phyloP scores from a whole-genome alignment of 2,797 vertebrate genomes.

The Ptychadena robeensis region DNA sequence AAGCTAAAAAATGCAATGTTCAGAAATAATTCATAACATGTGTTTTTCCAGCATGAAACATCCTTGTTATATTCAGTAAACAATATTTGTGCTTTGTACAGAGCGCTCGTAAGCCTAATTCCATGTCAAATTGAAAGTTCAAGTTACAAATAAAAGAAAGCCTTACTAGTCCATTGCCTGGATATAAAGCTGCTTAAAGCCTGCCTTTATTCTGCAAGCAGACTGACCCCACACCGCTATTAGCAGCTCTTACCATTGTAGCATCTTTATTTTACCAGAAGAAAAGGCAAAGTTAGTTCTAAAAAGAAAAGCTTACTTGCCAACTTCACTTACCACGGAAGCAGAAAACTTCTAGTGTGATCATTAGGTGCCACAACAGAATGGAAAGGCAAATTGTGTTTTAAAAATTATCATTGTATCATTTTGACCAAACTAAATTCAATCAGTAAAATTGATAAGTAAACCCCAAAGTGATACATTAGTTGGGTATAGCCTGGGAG shows the following conservation, averaged over 20 bases:
- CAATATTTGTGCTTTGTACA: neutral
- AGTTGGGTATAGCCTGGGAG: too few species aligned
- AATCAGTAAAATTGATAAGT: neutral
- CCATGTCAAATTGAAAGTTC: conserved; percentile 3
- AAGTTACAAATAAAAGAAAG: conserved; percentile 10
- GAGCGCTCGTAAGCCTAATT: neutral
- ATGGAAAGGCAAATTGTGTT: neutral
- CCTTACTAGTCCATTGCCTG: conserved; percentile 10
- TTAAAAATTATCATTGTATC: neutral
- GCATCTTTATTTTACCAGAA: conserved; percentile 34
- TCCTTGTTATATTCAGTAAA: neutral
- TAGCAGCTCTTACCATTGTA: conserved; percentile 44
- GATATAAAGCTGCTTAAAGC: conserved; percentile 48
- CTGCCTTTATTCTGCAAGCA: conserved; percentile 47
- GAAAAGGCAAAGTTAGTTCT: conserved; percentile 25
- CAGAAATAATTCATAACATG: neutral
- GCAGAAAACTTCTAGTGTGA: neutral
- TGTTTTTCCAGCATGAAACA: neutral
- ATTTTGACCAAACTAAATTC: too few species aligned
- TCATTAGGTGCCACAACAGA: neutral
- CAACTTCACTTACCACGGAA: conserved; percentile 30
- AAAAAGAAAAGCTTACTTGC: conserved; percentile 42
- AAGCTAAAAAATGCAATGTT: neutral
- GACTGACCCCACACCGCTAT: conserved; percentile 44
- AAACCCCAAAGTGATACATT: neutral